Percentiles rank a stretch among this genome's conserved stretches.
Evolutionary conservation across 2,888 invertebrate species (phyloP).

Genomic region (Chymomyza fuscimana): DNA sequence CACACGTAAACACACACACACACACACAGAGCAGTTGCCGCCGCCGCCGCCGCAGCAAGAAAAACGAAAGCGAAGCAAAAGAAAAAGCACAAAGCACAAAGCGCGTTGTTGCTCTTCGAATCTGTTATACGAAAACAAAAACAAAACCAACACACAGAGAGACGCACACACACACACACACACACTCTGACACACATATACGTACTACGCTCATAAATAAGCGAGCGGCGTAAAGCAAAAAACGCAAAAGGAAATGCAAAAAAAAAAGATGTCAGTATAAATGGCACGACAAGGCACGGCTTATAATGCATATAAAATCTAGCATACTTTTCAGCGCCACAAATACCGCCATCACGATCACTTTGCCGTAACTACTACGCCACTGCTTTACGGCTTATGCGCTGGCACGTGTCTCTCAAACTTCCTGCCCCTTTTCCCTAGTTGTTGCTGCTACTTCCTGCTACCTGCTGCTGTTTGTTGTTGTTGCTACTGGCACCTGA

Average conservation of each 20-base stretch:
- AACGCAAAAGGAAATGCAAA: conserved; percentile 33
- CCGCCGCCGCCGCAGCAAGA: conserved; percentile 42
- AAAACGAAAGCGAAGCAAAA: conserved; percentile 52
- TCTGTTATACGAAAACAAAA: conserved; percentile 64
- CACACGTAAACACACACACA: conserved; percentile 37
- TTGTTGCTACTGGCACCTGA: conserved; percentile 30
- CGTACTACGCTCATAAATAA: conserved; percentile 1
- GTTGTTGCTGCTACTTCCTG: conserved; percentile 18
- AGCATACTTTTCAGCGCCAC: conserved; percentile 39
- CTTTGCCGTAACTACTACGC: neutral
- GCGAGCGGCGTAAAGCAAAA: conserved; percentile 4
- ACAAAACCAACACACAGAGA: conserved; percentile 47
- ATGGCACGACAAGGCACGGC: conserved; percentile 57
- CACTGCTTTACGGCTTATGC: neutral
- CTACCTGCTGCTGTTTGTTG: conserved; percentile 31
- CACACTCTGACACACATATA: conserved; percentile 15
- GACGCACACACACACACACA: conserved; percentile 45
- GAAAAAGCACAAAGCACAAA: conserved; percentile 58
- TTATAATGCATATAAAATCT: conserved; percentile 27
- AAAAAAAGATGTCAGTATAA: conserved; percentile 38
- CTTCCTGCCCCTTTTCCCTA: conserved; percentile 21
- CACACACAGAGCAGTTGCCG: conserved; percentile 39
- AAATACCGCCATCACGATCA: neutral
- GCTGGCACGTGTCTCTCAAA: conserved; percentile 45
- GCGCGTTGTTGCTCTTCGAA: conserved; percentile 26